Evolutionary conservation across 1,140 invertebrate species (phyloP).

Genomic region (Dufourea novaeangliae): DNA sequence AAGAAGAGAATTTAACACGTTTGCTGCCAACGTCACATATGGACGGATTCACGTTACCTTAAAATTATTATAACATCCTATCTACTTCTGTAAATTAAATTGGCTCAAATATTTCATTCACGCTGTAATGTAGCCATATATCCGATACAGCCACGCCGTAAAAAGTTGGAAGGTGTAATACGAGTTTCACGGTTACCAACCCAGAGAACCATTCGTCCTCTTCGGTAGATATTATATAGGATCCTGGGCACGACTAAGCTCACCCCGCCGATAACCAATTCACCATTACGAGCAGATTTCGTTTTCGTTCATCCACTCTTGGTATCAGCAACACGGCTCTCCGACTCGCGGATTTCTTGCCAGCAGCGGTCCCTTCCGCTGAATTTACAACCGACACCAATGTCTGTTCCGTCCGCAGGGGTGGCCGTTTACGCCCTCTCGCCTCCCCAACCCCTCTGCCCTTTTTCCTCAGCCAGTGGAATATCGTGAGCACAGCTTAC

Average conservation of each 20-base stretch:
- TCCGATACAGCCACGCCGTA: not conserved
- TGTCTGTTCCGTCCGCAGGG: constrained; percentile 34
- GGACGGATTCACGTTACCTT: too few relatives aligned
- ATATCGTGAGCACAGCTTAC: not conserved
- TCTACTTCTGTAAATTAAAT: not conserved
- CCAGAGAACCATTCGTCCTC: constrained; percentile 6
- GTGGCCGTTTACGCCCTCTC: constrained; percentile 37
- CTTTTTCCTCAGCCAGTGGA: not conserved
- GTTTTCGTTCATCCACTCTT: constrained; percentile 14
- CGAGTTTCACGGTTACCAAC: not conserved
- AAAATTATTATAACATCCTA: too few relatives aligned
- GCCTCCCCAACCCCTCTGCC: too few relatives aligned
- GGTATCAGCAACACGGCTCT: not conserved
- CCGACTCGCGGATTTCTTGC: constrained; percentile 45
- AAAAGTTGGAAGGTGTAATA: constrained; percentile 7
- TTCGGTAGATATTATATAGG: constrained; percentile 12
- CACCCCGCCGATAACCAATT: constrained; percentile 13
- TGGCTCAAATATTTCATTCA: not conserved
- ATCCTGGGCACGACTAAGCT: not conserved
- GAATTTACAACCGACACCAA: constrained; percentile 59
- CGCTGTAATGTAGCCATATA: not conserved
- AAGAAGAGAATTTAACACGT: too few relatives aligned
- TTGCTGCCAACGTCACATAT: too few relatives aligned
- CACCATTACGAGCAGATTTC: constrained; percentile 29
- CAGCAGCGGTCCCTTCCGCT: constrained; percentile 22